Conservation (phyloP, 2,888 invertebrate genomes). For the Tetheella fluctuosa region DNA sequence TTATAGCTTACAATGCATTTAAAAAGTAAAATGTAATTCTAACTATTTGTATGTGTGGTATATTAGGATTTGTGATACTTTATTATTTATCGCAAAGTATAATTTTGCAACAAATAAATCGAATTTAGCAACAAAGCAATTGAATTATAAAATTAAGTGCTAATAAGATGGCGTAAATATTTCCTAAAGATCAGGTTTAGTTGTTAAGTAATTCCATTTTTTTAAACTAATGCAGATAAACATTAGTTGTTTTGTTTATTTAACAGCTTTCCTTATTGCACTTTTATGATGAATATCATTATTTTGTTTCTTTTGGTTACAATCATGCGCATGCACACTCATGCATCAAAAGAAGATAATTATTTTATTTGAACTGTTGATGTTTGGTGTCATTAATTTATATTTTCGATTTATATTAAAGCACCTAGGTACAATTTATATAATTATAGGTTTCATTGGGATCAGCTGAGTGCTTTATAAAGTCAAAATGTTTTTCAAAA, state of each 20-base stretch:
- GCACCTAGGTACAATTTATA: conserved; percentile 78
- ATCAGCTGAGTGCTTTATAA: conserved; percentile 34
- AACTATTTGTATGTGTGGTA: no score
- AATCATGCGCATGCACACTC: not conserved
- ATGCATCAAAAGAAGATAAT: not conserved
- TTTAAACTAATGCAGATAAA: not conserved
- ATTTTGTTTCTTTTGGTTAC: not conserved
- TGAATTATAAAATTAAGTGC: not conserved
- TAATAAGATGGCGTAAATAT: not conserved
- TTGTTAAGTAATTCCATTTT: not conserved
- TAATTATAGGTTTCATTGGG: conserved; percentile 43
- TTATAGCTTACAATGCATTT: no score
- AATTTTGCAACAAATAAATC: not conserved
- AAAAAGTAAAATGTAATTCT: no score
- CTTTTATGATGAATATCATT: not conserved
- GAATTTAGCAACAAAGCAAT: not conserved
- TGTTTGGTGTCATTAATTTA: conserved; percentile 15
- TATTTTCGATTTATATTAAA: conserved; percentile 42
- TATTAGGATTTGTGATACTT: not conserved
- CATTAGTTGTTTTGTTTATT: not conserved
- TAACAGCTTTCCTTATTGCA: not conserved
- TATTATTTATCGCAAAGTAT: not conserved
- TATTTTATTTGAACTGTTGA: not conserved
- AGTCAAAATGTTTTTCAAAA: conserved; percentile 28
- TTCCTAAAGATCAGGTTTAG: conserved; percentile 7